Percentiles rank a stretch among this genome's conserved stretches.
Evolutionary conservation across 1,140 invertebrate species (phyloP).

Genomic region (Anastrepha obliqua): DNA sequence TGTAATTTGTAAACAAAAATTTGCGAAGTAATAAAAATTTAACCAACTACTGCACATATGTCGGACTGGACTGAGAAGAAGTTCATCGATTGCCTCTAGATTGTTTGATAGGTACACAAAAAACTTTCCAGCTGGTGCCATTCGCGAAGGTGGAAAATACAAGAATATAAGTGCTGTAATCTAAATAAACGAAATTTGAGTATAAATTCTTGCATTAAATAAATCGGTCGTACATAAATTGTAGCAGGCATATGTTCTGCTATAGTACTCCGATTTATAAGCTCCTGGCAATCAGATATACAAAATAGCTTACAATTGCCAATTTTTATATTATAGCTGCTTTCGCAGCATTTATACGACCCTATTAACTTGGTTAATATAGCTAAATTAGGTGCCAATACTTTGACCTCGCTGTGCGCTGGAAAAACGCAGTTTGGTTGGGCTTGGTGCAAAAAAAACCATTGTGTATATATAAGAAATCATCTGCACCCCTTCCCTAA

Average conservation of each 20-base stretch:
- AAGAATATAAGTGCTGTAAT: background rate
- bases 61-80: background rate
- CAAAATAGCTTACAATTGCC: too few species aligned
- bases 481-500: background rate
- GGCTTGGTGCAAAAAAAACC: background rate
- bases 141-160: slow-evolving; percentile 30
- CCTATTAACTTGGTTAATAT: too few species aligned
- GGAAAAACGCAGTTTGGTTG: background rate
- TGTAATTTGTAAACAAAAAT: background rate
- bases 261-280: too few species aligned
- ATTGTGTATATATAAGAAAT: slow-evolving; percentile 12
- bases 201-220: background rate
- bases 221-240: background rate
- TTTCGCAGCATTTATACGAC: too few species aligned
- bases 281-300: too few species aligned
- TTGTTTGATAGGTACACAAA: slow-evolving; percentile 40
- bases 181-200: background rate
- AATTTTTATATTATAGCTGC: too few species aligned
- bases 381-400: background rate
- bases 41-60: background rate
- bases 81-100: background rate
- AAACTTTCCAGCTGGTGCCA: slow-evolving; percentile 46
- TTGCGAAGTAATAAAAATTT: background rate
- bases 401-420: background rate
- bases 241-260: background rate